Evolutionary conservation across 2,113 vertebrate species (phyloP).

Genomic region (Chaetura pelagica): DNA sequence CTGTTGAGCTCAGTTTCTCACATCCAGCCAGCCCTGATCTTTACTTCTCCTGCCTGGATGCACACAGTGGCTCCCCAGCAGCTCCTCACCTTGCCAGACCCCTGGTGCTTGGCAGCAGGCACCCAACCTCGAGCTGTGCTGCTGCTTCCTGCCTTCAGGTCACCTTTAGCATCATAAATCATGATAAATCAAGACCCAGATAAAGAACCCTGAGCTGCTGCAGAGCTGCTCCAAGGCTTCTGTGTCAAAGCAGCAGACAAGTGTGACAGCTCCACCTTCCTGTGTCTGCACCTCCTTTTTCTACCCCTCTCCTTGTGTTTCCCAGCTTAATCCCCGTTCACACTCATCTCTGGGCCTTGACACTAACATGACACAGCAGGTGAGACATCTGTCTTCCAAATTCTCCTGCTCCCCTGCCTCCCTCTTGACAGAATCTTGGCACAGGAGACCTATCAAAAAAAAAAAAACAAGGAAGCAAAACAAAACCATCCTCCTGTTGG

Average conservation of each 20-base stretch:
- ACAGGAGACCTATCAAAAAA: not conserved
- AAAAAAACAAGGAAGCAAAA: not conserved
- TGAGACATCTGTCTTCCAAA: constrained; percentile 68
- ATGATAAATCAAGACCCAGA: not conserved
- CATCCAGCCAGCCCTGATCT: not conserved
- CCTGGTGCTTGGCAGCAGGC: not conserved
- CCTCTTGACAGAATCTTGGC: constrained; percentile 33
- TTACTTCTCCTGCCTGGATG: not conserved
- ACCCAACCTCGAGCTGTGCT: not conserved
- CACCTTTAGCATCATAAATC: not conserved
- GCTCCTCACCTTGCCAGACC: not conserved
- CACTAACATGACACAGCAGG: constrained; percentile 75
- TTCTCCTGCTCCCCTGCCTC: not conserved
- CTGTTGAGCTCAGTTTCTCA: not conserved
- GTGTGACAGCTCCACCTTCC: not conserved
- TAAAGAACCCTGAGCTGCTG: not conserved
- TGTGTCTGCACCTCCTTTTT: not conserved
- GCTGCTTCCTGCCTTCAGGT: not conserved
- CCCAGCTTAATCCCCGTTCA: not conserved
- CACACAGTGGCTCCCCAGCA: not conserved
- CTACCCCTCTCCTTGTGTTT: not conserved
- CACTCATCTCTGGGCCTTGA: constrained; percentile 17
- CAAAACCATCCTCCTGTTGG: not conserved
- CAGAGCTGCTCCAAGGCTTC: not conserved
- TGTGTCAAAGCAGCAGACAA: not conserved